Evolutionary conservation across 1,140 invertebrate species (phyloP).

Genomic region (Neelides sp.): DNA sequence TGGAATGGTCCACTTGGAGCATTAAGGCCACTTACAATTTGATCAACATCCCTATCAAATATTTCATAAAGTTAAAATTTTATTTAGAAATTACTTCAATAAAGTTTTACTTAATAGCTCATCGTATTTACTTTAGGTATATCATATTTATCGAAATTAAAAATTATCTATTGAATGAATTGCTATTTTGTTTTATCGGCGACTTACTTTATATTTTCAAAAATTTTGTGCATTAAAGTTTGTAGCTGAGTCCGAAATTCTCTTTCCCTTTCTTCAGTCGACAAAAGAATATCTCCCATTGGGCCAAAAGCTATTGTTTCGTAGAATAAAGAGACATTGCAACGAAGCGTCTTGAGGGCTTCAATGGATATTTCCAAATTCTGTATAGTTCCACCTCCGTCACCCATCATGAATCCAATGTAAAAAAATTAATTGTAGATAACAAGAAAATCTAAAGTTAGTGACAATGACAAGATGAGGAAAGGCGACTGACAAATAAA

Average conservation of each 20-base stretch:
- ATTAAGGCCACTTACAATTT: conserved; percentile 39
- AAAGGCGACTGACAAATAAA: too few relatives aligned
- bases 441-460: too few relatives aligned
- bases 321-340: conserved; percentile 67
- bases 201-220: conserved; percentile 21
- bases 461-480: too few relatives aligned
- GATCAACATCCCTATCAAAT: conserved; percentile 11
- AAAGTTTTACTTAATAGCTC: background rate
- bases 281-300: conserved; percentile 38
- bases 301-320: conserved; percentile 59
- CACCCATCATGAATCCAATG: too few relatives aligned
- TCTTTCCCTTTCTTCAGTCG: conserved; percentile 17
- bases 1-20: conserved; percentile 60
- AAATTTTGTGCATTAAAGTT: conserved; percentile 12
- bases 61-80: background rate
- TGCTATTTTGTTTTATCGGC: background rate
- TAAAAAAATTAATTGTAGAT: too few relatives aligned
- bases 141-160: background rate
- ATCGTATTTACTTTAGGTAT: background rate
- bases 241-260: conserved; percentile 5
- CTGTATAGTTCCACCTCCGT: too few relatives aligned
- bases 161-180: background rate
- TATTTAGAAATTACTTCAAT: background rate
- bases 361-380: too few relatives aligned
- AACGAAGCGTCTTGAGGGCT: conserved; percentile 58